Conservation (phyloP, 2,888 invertebrate genomes). For the Schrankia costaestrigalis region DNA sequence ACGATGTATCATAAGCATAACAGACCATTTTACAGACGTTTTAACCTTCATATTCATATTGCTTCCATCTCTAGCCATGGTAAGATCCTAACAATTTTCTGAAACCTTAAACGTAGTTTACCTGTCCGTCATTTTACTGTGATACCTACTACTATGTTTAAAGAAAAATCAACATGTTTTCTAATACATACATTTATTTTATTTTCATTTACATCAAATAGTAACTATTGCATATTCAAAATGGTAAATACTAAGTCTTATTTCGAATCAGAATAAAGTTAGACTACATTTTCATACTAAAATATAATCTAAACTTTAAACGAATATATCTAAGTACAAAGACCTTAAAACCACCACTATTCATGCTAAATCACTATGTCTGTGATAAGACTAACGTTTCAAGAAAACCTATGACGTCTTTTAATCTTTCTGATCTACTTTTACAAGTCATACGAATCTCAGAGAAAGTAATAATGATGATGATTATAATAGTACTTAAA, state of each 20-base stretch:
- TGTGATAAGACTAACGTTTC: conserved; percentile 1
- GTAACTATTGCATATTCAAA: conserved; percentile 61
- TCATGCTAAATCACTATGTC: background rate
- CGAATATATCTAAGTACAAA: conserved; percentile 14
- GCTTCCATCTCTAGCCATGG: no score
- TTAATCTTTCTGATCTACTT: no score
- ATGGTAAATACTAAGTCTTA: conserved; percentile 49
- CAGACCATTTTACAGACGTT: no score
- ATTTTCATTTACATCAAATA: conserved; percentile 67
- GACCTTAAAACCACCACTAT: background rate
- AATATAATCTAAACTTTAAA: conserved; percentile 19
- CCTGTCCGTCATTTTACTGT: no score
- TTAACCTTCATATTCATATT: no score
- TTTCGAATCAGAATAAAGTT: conserved; percentile 19
- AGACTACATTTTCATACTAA: conserved; percentile 14
- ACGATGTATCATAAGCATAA: no score
- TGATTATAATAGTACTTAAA: no score
- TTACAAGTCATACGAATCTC: no score
- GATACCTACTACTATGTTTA: no score
- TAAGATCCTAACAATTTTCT: no score
- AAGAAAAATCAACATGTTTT: conserved; percentile 19
- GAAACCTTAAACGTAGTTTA: no score
- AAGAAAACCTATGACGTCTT: conserved; percentile 3
- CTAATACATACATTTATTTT: conserved; percentile 70
- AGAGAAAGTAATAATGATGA: no score